Evolutionary conservation across 2,797 vertebrate species (phyloP), one percentile per base, ranked within the genome.

Genomic region (Florisuga fusca): DNA sequence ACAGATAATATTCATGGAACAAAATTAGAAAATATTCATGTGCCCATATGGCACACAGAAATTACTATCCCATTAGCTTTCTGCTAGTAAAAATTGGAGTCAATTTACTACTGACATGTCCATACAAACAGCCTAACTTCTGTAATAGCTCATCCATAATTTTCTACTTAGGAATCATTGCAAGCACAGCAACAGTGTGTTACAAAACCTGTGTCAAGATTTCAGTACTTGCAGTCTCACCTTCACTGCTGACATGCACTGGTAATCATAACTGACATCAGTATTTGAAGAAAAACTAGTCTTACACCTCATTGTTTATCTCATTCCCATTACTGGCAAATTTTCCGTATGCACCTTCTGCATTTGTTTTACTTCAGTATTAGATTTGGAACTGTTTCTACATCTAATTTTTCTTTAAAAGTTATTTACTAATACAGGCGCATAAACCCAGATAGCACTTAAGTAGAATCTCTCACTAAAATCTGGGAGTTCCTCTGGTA

Each of bases 21-120:
- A 78, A 97, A 93, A 97, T 96, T 88, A 97, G 93, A 97, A 96
- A 96, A 95, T 92, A 96, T 91, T 94, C 84, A 71, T 87, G 73
- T 86, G 86, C 25, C 94, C 94, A 95, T 95, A 97, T 96, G 97
- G 84, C 73, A 87, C 72, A 77, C 41, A 90, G 90, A 97, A 97
- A 97, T 97, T 94, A 94, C 61, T 92, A 89, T 94, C 89, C 86
- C 76, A 95, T 96, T 95, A 81, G 79, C 62, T 97, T 95, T 95
- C 78, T 0, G 6, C 91, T 92, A 90, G 73, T 74, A 80, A 96
- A 95, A 96, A 94, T 50, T 94, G 78, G 90, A 97, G 95, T 95
- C 90, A 95, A 75, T 96, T 97, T 95, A 84, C 75, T 92, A 79
- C 57, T 76, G 62, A 93, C 79, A 74, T 27, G 33, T 91, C 93